Percentiles rank a stretch among this genome's conserved stretches.
Evolutionary conservation across 1,140 invertebrate species (phyloP).

Genomic region (Drosophila ohnishii): DNA sequence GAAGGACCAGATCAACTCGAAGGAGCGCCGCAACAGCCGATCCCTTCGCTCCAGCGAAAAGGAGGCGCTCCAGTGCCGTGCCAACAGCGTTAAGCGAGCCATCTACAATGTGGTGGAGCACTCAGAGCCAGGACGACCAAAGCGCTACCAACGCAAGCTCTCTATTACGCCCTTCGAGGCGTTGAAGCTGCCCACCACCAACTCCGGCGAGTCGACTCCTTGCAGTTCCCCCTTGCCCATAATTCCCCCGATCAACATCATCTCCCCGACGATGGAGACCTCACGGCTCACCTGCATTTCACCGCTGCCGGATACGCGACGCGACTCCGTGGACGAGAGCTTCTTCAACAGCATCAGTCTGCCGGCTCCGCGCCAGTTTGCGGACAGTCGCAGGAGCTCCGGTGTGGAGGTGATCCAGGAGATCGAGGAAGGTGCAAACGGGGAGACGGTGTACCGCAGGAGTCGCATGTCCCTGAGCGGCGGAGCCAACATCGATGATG

Average conservation of each 20-base stretch:
- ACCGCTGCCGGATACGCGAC: constrained; percentile 87
- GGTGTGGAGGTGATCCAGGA: constrained; percentile 85
- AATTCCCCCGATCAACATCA: constrained; percentile 83
- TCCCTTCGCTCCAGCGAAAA: constrained; percentile 78
- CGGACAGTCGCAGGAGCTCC: constrained; percentile 88
- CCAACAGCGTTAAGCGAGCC: constrained; percentile 94
- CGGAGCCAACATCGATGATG: constrained; percentile 74
- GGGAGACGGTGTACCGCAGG: constrained; percentile 67
- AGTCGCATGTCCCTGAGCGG: constrained; percentile 72
- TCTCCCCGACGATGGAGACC: constrained; percentile 81
- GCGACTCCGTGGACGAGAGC: constrained; percentile 86
- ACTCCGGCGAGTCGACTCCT: constrained; percentile 84
- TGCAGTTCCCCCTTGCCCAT: constrained; percentile 86
- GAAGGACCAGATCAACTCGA: constrained; percentile 79
- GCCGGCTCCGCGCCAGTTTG: constrained; percentile 90
- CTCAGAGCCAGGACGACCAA: constrained; percentile 87
- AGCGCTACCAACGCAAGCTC: constrained; percentile 82
- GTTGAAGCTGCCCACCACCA: constrained; percentile 68
- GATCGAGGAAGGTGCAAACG: constrained; percentile 70
- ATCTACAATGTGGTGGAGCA: constrained; percentile 92
- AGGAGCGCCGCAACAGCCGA: constrained; percentile 78
- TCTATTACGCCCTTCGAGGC: constrained; percentile 78
- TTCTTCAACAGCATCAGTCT: constrained; percentile 83
- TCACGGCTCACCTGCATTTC: constrained; percentile 86
- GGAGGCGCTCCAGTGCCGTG: constrained; percentile 86